Conservation (phyloP, 1,140 invertebrate species). For the Amyelois transitella region DNA sequence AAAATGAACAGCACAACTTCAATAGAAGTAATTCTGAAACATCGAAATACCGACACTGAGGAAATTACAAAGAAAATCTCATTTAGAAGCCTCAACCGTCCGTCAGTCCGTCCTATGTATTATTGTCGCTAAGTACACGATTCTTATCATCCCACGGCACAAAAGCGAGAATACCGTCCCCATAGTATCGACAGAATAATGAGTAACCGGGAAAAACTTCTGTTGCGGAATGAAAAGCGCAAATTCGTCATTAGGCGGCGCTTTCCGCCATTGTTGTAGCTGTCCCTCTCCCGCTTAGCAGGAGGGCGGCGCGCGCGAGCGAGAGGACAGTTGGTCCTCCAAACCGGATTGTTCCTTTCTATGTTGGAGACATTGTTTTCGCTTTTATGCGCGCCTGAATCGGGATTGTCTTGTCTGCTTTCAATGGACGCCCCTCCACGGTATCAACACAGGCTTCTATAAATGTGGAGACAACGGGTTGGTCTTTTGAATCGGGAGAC, state of each 20-base stretch:
- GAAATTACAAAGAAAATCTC: conserved; percentile 17
- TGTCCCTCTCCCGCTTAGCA: conserved; percentile 35
- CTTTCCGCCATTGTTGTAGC: conserved; percentile 65
- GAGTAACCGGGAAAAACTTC: conserved; percentile 72
- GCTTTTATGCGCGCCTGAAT: conserved; percentile 73
- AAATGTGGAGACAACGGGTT: conserved; percentile 71
- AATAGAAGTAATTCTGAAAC: conserved; percentile 10
- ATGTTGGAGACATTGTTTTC: conserved; percentile 74
- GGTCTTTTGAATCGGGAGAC: conserved; percentile 70
- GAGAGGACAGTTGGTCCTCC: conserved; percentile 58
- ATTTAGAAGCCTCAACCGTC: conserved; percentile 13
- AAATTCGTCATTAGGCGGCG: conserved; percentile 74
- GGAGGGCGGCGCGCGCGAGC: conserved; percentile 28
- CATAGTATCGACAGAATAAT: conserved; percentile 69
- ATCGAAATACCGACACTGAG: conserved; percentile 2
- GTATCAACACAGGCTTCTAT: conserved; percentile 66
- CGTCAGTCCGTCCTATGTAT: conserved; percentile 19
- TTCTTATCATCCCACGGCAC: conserved; percentile 49
- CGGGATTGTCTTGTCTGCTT: conserved; percentile 74
- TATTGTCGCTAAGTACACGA: conserved; percentile 39
- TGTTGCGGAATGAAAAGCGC: conserved; percentile 74
- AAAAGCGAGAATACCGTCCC: conserved; percentile 54
- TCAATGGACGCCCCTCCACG: conserved; percentile 71
- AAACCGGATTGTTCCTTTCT: conserved; percentile 73
- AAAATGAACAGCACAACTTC: background rate